Evolutionary conservation across 2,797 vertebrate species (phyloP).

Genomic region (Epinephelus coioides): DNA sequence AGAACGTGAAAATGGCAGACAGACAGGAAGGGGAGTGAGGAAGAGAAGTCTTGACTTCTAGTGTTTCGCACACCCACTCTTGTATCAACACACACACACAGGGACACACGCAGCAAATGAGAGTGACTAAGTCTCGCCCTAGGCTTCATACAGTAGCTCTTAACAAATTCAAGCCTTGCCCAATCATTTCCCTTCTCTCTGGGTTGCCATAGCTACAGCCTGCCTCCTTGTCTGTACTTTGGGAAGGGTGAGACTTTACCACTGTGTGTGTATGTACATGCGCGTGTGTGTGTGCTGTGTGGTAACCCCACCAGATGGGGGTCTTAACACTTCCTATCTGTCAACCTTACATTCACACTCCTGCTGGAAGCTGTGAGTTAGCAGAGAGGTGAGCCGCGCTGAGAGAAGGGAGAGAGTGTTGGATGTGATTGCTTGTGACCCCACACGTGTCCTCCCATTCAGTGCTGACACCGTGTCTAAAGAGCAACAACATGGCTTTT

Average conservation of each 20-base stretch:
- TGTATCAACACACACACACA: constrained; percentile 40
- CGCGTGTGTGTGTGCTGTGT: constrained; percentile 6
- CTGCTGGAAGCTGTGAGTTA: constrained; percentile 52
- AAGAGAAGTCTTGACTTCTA: constrained; percentile 36
- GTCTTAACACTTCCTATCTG: constrained; percentile 62
- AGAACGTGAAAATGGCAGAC: constrained; percentile 42
- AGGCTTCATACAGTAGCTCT: constrained; percentile 70
- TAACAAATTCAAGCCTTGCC: constrained; percentile 78
- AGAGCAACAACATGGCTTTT: constrained; percentile 12
- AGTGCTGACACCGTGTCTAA: background rate
- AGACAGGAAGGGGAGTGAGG: constrained; percentile 27
- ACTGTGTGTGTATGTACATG: constrained; percentile 24
- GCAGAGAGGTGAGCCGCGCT: constrained; percentile 39
- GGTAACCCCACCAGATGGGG: constrained; percentile 67
- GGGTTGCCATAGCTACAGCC: constrained; percentile 85
- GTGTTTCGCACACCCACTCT: constrained; percentile 52
- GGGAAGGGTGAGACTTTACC: constrained; percentile 73
- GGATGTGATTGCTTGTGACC: constrained; percentile 30
- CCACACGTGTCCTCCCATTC: constrained; percentile 28
- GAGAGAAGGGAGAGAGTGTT: constrained; percentile 9
- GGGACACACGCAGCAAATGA: constrained; percentile 56
- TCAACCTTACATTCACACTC: constrained; percentile 52
- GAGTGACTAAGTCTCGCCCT: constrained; percentile 67
- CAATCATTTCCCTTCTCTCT: constrained; percentile 76
- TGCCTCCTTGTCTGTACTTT: constrained; percentile 75